phyloP scores from a whole-genome alignment of 2,113 vertebrate genomes.

The Sphaerodactylus townsendi region DNA sequence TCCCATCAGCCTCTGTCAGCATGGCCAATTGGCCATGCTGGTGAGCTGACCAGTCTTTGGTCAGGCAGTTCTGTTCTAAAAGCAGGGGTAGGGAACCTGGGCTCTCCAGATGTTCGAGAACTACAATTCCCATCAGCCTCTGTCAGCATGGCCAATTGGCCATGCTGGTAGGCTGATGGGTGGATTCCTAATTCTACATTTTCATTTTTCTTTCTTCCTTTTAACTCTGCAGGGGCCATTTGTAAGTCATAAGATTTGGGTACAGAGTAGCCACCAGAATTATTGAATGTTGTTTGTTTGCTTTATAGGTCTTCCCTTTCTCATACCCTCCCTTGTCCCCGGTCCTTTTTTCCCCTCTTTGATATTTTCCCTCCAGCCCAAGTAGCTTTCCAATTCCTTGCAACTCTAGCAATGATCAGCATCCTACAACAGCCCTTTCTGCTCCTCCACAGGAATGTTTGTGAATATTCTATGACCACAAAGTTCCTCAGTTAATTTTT shows the following conservation, averaged over 20 bases:
- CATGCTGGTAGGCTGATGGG: no score
- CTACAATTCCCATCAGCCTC: no score
- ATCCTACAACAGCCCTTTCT: neutral
- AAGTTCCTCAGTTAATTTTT: neutral
- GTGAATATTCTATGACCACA: neutral
- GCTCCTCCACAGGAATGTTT: neutral
- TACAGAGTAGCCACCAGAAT: no score
- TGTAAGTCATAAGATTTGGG: neutral
- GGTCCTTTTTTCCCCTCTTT: rapidly evolving
- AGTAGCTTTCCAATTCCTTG: neutral
- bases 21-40: no score
- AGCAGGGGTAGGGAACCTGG: no score
- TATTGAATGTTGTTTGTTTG: no score
- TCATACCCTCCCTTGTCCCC: neutral
- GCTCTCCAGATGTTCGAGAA: no score
- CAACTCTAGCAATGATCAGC: neutral
- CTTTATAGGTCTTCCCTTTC: neutral
- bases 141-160: no score
- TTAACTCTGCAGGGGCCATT: neutral
- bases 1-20: no score
- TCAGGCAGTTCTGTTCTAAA: no score
- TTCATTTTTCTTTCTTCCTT: neutral
- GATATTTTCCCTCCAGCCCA: neutral
- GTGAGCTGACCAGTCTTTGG: no score
- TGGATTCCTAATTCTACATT: no score